A percentile compares a stretch with the other conserved stretches of the same genome.
These are phyloP conservation scores for Globia sparganii DNA, from an alignment of 2,888 invertebrate species.

Conservation along the genomic window DNA sequence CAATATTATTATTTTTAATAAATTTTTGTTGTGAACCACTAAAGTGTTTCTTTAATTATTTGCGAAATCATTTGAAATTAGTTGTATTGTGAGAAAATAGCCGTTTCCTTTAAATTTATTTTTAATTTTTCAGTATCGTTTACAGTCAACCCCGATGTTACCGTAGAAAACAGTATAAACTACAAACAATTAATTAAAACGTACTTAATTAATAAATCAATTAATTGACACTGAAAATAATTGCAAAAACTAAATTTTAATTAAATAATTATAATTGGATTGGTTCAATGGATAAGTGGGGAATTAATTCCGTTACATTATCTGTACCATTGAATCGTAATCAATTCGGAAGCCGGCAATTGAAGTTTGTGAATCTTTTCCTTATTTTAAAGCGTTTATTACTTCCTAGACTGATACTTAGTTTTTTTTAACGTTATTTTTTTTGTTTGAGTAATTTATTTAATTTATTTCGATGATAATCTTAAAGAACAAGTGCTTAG, in stretches of 20 bases:
- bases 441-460: slow-evolving; percentile 10
- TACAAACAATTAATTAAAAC: slow-evolving; percentile 45
- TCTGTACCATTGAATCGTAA: slow-evolving; percentile 68
- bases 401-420: slow-evolving; percentile 63
- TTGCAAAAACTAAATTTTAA: slow-evolving; percentile 58
- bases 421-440: slow-evolving; percentile 41
- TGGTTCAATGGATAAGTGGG: slow-evolving; percentile 51
- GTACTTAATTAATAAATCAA: slow-evolving; percentile 53
- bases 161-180: slow-evolving; percentile 23
- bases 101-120: neutral
- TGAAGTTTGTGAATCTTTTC: slow-evolving; percentile 67
- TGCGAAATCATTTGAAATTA: neutral
- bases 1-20: neutral
- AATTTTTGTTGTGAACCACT: neutral
- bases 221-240: slow-evolving; percentile 55
- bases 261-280: slow-evolving; percentile 63
- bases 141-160: neutral
- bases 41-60: slow-evolving; percentile 2
- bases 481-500: slow-evolving; percentile 8
- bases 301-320: slow-evolving; percentile 57
- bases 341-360: slow-evolving; percentile 72
- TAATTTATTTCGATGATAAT: slow-evolving; percentile 42
- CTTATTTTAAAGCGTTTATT: slow-evolving; percentile 65
- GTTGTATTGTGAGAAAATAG: no score
- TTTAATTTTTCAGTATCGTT: neutral